Evolutionary conservation across 2,113 vertebrate species (phyloP), one percentile per base, ranked within the genome.

Genomic region (Sturnus vulgaris): DNA sequence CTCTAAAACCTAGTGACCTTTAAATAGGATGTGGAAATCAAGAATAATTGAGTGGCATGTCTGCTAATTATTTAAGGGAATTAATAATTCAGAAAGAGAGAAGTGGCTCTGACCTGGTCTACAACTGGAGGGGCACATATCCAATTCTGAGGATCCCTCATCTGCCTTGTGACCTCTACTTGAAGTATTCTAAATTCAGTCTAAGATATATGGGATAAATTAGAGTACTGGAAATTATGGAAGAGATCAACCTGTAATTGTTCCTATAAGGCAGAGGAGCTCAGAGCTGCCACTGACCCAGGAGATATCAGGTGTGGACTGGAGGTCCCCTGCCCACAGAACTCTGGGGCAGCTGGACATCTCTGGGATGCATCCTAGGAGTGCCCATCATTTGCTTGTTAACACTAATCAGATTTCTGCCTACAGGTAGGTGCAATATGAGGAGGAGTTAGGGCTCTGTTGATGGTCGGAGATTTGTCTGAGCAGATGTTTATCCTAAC

Each of bases 1-100:
- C 75, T 96, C 90, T 91, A 87, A 95, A 97, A 97, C 94, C 93
- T 88, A 94, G 88, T 94, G 92, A 97, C 97, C 96, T 97, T 97
- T 97, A 94, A 96, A 97, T 97, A 93, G 83, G 75, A 95, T 88
- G 83, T 93, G 92, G 94, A 97, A 95, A 97, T 95, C 88, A 90
- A 86, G 68, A 75, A 88, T 96, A 97, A 97, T 94, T 97, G 96
- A 95, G 90, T 96, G 95, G 68, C 93, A 83, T 97, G 95, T 91
- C 93, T 96, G 77, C 88, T 97, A 97, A 97, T 97, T 96, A 96
- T 94, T 93, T 96, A 94, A 95, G 94, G 63, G 78, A 87, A 96
- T 97, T 95, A 93, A 93, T 93, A 93, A 90, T 85, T 95, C 72
- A 96, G 80, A 89, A 95, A 80, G 46, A 80, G 68, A 86, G 72